These are phyloP conservation scores for Epinephelus awoara DNA, from an alignment of 2,797 vertebrate species.

Conservation along the genomic window DNA sequence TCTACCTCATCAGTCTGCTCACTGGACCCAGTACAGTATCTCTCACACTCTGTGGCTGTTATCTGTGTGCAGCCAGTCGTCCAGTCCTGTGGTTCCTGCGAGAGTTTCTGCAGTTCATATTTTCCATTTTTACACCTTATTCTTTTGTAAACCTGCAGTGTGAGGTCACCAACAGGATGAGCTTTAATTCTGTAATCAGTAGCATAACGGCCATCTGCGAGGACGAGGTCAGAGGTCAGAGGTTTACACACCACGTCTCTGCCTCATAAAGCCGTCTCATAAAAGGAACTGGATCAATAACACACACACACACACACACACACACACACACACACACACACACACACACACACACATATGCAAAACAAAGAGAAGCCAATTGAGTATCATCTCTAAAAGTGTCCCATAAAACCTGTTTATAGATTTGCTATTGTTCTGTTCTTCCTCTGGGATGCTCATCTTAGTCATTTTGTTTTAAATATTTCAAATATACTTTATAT, in stretches of 20 bases:
- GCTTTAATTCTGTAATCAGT: not conserved
- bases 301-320: slow-evolving; percentile 3
- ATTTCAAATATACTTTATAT: not conserved
- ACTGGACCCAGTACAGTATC: too few relatives aligned
- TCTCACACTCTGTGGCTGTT: too few relatives aligned
- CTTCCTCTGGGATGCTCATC: not conserved
- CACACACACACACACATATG: too few relatives aligned
- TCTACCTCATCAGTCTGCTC: too few relatives aligned
- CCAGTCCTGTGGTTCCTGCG: too few relatives aligned
- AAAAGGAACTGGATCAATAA: slow-evolving; percentile 28
- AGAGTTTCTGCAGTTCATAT: too few relatives aligned
- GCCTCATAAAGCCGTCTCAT: not conserved
- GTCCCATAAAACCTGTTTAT: slow-evolving; percentile 17
- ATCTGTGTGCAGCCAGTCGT: too few relatives aligned
- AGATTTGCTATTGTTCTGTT: not conserved
- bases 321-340: not conserved
- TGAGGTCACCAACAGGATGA: not conserved
- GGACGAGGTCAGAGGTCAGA: slow-evolving; percentile 10
- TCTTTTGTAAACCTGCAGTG: too few relatives aligned
- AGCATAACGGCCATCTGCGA: not conserved
- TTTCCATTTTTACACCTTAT: too few relatives aligned
- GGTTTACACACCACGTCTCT: not conserved
- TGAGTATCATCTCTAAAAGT: not conserved
- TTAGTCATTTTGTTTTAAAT: not conserved
- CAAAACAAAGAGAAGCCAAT: too few relatives aligned